phyloP scores from a whole-genome alignment of 1,140 invertebrate species.

The Streblospio benedicti region DNA sequence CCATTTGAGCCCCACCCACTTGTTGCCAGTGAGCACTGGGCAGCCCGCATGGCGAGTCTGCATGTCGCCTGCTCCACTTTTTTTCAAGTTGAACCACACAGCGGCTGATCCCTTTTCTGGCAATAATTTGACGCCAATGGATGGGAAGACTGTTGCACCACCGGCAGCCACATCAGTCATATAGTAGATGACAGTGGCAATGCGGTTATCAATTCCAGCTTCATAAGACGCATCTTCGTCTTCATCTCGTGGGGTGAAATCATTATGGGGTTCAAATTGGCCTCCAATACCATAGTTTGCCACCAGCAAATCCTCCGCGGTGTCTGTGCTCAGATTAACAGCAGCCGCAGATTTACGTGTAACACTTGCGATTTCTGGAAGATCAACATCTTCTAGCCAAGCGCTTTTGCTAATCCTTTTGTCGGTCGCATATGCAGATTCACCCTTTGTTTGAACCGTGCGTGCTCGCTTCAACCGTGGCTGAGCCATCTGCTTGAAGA shows the following conservation, averaged over 20 bases:
- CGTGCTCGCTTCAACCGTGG: constrained; percentile 69
- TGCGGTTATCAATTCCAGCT: constrained; percentile 75
- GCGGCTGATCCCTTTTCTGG: constrained; percentile 84
- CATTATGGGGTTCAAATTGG: constrained; percentile 98
- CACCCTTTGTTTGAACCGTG: too few species aligned
- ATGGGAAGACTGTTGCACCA: constrained; percentile 89
- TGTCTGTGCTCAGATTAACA: constrained; percentile 71
- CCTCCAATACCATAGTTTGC: constrained; percentile 99
- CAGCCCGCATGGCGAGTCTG: constrained; percentile 91
- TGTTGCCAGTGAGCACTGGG: constrained; percentile 88
- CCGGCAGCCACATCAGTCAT: constrained; percentile 93
- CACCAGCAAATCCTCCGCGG: constrained; percentile 74
- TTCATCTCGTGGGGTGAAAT: too few species aligned
- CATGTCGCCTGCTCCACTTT: constrained; percentile 86
- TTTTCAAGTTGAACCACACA: constrained; percentile 91
- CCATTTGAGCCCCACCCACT: constrained; percentile 99
- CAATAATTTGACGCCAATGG: constrained; percentile 66
- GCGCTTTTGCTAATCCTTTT: too few species aligned
- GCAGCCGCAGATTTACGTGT: constrained; percentile 57
- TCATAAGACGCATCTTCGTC: constrained; percentile 84
- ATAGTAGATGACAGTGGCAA: constrained; percentile 82
- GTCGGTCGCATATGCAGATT: too few species aligned
- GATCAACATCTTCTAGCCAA: constrained; percentile 81
- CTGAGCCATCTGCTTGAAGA: constrained; percentile 74
- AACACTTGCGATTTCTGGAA: constrained; percentile 64